These are phyloP conservation scores for Psilopogon haemacephalus DNA, from an alignment of 2,113 vertebrate genomes.

Conservation along the genomic window DNA sequence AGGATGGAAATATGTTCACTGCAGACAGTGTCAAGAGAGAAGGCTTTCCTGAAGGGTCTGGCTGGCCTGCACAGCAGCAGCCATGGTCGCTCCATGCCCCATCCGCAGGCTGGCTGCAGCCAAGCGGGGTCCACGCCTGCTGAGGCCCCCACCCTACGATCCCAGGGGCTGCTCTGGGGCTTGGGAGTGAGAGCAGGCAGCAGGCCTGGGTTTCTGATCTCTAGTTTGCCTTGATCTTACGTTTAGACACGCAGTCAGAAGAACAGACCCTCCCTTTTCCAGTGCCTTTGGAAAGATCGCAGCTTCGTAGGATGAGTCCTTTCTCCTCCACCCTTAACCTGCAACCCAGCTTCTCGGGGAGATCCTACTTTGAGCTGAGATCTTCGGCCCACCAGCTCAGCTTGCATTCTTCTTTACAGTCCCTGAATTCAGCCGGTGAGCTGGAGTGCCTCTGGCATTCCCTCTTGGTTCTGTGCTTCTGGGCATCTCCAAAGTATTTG, in stretches of 20 bases:
- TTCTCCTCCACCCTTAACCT: constrained; percentile 85
- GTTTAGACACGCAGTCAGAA: constrained; percentile 81
- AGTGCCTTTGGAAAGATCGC: constrained; percentile 83
- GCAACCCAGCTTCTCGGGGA: constrained; percentile 80
- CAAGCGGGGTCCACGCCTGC: too few species aligned
- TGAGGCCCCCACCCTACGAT: too few species aligned
- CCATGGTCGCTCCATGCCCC: fast-evolving
- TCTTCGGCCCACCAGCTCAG: constrained; percentile 82
- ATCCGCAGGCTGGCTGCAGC: background rate
- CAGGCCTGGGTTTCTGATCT: constrained; percentile 62
- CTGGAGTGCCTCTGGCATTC: constrained; percentile 63
- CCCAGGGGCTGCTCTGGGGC: background rate
- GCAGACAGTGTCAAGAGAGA: background rate
- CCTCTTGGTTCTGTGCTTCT: constrained; percentile 71
- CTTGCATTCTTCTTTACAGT: constrained; percentile 82
- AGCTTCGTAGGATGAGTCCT: constrained; percentile 81
- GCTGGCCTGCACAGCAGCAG: background rate
- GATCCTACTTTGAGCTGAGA: constrained; percentile 83
- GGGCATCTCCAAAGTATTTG: constrained; percentile 63
- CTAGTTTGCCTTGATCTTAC: constrained; percentile 78
- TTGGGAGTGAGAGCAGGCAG: background rate
- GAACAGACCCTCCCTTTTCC: constrained; percentile 82
- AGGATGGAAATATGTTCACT: background rate
- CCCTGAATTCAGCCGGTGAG: constrained; percentile 81
- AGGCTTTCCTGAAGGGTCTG: background rate